Percentiles rank a stretch among this genome's conserved stretches.
Conservation (phyloP, 2,113 vertebrate species). For the Pelmatolapia mariae region DNA sequence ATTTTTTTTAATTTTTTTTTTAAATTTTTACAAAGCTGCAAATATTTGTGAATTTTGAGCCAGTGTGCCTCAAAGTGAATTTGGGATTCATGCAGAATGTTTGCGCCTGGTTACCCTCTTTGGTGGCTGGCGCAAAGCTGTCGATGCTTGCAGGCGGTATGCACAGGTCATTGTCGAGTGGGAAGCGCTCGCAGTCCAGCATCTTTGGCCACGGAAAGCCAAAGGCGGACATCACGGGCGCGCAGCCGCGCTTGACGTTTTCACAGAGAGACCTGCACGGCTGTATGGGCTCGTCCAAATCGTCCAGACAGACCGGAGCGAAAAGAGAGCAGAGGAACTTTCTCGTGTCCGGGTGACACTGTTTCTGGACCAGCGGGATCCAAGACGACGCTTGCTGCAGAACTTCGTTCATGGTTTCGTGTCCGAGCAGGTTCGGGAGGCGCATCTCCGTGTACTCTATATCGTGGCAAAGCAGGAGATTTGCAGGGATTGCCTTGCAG, state of each 20-base stretch:
- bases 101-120: conserved; percentile 74
- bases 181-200: conserved; percentile 91
- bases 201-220: conserved; percentile 98
- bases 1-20: neutral
- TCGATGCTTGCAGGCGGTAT: conserved; percentile 86
- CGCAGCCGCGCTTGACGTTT: conserved; percentile 87
- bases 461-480: conserved; percentile 86
- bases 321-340: conserved; percentile 98
- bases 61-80: neutral
- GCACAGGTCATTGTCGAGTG: conserved; percentile 92
- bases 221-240: conserved; percentile 94
- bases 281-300: conserved; percentile 91
- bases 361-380: conserved; percentile 96
- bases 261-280: conserved; percentile 94
- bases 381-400: conserved; percentile 94
- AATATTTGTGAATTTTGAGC: neutral
- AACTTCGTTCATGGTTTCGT: conserved; percentile 94
- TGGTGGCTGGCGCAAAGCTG: conserved; percentile 77
- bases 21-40: neutral
- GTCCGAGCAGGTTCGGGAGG: conserved; percentile 94
- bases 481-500: conserved; percentile 89
- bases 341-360: conserved; percentile 94
- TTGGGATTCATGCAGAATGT: neutral
- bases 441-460: conserved; percentile 96
- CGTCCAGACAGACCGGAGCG: conserved; percentile 92